Evolutionary conservation across 2,113 vertebrate genomes (phyloP), one percentile per base, ranked within the genome.

Genomic region (Corvus hawaiiensis): DNA sequence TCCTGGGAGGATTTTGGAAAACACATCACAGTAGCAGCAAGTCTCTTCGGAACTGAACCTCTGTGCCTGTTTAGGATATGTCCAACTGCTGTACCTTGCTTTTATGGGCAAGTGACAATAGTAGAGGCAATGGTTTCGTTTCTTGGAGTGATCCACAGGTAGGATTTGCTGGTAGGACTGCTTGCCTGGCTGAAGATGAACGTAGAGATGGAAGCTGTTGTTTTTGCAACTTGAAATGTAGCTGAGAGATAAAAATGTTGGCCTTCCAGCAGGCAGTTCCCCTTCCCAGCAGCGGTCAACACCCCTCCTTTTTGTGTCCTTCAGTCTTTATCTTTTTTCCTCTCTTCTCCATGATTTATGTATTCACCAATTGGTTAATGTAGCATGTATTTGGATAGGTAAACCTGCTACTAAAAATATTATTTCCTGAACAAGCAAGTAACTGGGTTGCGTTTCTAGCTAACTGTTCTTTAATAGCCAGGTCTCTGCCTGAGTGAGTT

Each of bases 61-160:
- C 3, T 1, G 0, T 35, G 35, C 1, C 0, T 41, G 18, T 71
- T 43, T 28, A 56, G 55, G 30, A 7, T 56, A 13, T 2, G 7
- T 82, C 28, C 0, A 1, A 13, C 37, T 43, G 54, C 35, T 5
- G 0, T 59, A 22, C 43, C 69, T 81, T 2, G 0, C 26, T 68
- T 77, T 86, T 71, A 59, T 49, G 48, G 33, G 22, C 27, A 83
- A 32, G 17, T 71, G 43, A 55, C 55, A 48, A 4, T 8, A 75
- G 43, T 16, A 61, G 76, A 78, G 48, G 52, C 44, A n/a, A 41
- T 3, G 4, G 12, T 39, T 87, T 80, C 33, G 7, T 77, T 75
- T 76, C 44, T 66, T 62, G 59, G 28, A 39, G 20, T n/a, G 69
- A 89, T 52, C 66, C 28, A 54, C 41, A 79, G 10, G 39, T 39